Evolutionary conservation across 2,797 vertebrate species (phyloP).

Genomic region (Mycteria americana): DNA sequence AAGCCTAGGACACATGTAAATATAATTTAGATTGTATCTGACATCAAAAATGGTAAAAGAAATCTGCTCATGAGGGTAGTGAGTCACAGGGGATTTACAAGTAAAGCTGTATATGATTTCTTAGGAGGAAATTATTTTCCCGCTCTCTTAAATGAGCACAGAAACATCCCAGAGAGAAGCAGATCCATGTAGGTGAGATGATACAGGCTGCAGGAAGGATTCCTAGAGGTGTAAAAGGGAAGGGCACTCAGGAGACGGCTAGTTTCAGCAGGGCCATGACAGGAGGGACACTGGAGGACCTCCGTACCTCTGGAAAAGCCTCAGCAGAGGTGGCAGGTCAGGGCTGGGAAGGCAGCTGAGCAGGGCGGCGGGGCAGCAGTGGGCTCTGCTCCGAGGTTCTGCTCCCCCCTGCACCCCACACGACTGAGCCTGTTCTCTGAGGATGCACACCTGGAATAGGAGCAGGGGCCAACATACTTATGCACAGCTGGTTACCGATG

Average conservation of each 20-base stretch:
- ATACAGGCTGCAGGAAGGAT: not conserved
- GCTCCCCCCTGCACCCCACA: accelerated
- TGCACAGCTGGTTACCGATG: not conserved
- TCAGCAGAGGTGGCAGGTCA: not conserved
- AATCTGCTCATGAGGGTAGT: not conserved
- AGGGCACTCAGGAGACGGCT: not conserved
- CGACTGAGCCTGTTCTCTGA: not conserved
- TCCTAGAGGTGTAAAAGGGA: not conserved
- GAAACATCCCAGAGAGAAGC: not conserved
- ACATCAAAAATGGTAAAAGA: not conserved
- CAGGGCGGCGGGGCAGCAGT: accelerated
- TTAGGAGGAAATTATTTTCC: not conserved
- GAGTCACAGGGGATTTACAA: not conserved
- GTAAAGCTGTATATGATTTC: not conserved
- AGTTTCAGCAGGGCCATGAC: not conserved
- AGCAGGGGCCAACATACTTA: not conserved
- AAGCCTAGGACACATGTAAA: not conserved
- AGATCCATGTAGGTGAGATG: not conserved
- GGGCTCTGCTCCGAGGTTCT: accelerated
- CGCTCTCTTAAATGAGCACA: not conserved
- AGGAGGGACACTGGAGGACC: not conserved
- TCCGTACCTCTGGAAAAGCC: not conserved
- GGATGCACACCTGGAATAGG: not conserved
- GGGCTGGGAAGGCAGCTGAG: not conserved
- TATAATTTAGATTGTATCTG: not conserved